Percentiles rank a stretch among this genome's conserved stretches.
Conservation (phyloP, 2,113 vertebrate genomes). For the Parotia lawesii region DNA sequence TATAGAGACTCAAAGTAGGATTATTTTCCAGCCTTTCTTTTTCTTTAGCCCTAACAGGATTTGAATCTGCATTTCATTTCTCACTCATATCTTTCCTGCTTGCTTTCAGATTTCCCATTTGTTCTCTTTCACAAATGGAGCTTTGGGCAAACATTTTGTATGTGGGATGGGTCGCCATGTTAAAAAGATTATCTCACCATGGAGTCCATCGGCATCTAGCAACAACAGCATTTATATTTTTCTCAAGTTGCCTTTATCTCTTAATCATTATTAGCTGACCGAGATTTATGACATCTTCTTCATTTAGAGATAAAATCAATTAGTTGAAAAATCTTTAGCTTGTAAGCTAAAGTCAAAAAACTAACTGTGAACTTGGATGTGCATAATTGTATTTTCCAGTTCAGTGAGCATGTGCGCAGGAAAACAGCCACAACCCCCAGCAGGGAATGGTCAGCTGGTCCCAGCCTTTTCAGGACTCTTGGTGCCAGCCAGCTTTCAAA, state of each 20-base stretch:
- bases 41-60: constrained; percentile 50
- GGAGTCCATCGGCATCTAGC: neutral
- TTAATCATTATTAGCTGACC: constrained; percentile 40
- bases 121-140: constrained; percentile 39
- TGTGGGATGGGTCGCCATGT: constrained; percentile 47
- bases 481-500: constrained; percentile 56
- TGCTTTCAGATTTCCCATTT: constrained; percentile 49
- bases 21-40: constrained; percentile 43
- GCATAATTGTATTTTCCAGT: constrained; percentile 84
- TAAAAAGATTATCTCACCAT: constrained; percentile 67
- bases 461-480: constrained; percentile 58
- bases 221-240: neutral
- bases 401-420: constrained; percentile 61
- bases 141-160: constrained; percentile 46
- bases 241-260: constrained; percentile 22
- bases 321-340: constrained; percentile 74
- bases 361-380: constrained; percentile 67
- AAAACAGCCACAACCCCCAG: constrained; percentile 53
- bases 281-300: constrained; percentile 66
- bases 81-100: constrained; percentile 35
- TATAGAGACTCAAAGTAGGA: constrained; percentile 22
- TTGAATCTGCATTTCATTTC: constrained; percentile 47
- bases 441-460: constrained; percentile 68
- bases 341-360: constrained; percentile 67
- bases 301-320: constrained; percentile 73